Base-by-base conservation (phyloP, 23 tunicate genomes). In the Styela plicata region DNA sequence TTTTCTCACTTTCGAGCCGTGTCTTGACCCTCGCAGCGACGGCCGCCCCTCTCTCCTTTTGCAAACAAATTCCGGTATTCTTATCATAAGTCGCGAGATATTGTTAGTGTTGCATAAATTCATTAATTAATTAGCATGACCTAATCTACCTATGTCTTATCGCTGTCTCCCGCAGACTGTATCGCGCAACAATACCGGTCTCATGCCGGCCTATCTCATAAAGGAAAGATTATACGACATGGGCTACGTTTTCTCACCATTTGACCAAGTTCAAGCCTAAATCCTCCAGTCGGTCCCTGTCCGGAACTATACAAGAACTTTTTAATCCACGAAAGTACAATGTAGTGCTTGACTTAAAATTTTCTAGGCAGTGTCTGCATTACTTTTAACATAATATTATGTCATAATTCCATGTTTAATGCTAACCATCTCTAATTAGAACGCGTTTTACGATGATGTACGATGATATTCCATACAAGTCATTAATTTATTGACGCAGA, bases 21-120 rank as follows among this genome's bases (percentile, higher is more conserved):
- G 71, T 67, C 71, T 67, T 67, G 71, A 67, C 71, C 71, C 71
- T 24, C 71, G 31, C 24, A 27, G 71, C 71, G 71, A 25, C 31
- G 71, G 30, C 71, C 71, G 71, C 31, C 31, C 24, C 31, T 29
- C 71, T 31, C 57, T 57, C 31, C 68, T 24, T 76, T 44, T 21
- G 81, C 26, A 76, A 76, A 76, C 64, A 76, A 36, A 76, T 76
- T 27, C 81, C 64, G 23, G 64, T 53, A 44, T 76, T 76, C 81
- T 44, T 76, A 76, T 76, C 81, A 22, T 57, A 37, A 33, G 5
- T 33, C 35, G 77, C 31, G 70, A 33, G 26, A 71, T 5, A 71
- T 71, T 32, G 77, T 30, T 29, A 71, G 16, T 71, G 77, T 71
- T 26, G 7, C 77, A 22, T 26, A 71, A 28, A 34, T 26, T 26